Conservation (phyloP, 2,888 invertebrate genomes). For the Coenonympha glycerion region DNA sequence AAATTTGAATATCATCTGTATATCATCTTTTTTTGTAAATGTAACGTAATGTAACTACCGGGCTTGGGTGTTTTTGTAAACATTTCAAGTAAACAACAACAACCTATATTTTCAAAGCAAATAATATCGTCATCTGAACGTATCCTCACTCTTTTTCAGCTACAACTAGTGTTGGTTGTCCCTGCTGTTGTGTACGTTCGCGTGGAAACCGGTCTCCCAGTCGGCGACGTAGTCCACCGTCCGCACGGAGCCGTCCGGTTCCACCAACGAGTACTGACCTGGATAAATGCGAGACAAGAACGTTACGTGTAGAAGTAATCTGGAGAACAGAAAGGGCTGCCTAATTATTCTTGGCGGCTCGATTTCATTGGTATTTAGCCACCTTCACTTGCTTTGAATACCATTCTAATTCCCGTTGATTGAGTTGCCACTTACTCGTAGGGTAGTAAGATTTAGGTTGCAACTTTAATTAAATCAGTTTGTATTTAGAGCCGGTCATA, state of each 20-base stretch:
- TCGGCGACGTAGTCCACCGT: slow-evolving; percentile 85
- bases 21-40: background rate
- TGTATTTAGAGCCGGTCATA: too few species aligned
- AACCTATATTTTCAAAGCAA: background rate
- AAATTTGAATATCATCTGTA: too few species aligned
- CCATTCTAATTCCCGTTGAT: background rate
- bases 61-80: too few species aligned
- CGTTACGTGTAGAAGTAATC: slow-evolving; percentile 15
- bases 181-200: slow-evolving; percentile 81
- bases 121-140: background rate
- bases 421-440: too few species aligned
- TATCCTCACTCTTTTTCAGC: background rate
- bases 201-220: slow-evolving; percentile 87
- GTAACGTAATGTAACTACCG: too few species aligned
- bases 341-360: slow-evolving; percentile 14
- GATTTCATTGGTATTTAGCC: slow-evolving; percentile 16
- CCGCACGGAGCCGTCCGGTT: slow-evolving; percentile 84
- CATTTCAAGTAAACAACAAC: too few species aligned
- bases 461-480: too few species aligned
- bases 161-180: slow-evolving; percentile 62
- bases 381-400: background rate
- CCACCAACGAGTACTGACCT: slow-evolving; percentile 80
- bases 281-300: slow-evolving; percentile 36
- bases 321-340: slow-evolving; percentile 17
- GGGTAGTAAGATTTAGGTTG: too few species aligned